phyloP scores from a whole-genome alignment of 2,113 vertebrate genomes.

The Agelaius phoeniceus region DNA sequence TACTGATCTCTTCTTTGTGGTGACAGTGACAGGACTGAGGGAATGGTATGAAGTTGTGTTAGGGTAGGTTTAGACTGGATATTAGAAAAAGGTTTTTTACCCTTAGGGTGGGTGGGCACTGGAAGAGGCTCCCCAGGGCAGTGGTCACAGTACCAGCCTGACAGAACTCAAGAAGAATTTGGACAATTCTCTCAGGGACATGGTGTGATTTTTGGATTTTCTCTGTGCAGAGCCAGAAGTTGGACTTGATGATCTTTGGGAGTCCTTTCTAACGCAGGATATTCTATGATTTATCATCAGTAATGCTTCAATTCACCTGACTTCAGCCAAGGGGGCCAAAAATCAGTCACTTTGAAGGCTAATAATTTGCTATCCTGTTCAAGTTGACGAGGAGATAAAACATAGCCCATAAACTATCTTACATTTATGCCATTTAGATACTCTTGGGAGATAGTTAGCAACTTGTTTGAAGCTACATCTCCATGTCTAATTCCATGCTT shows the following conservation, averaged over 20 bases:
- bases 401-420: neutral
- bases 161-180: neutral
- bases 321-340: neutral
- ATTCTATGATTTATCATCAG: neutral
- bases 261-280: neutral
- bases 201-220: neutral
- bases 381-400: neutral
- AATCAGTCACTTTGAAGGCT: neutral
- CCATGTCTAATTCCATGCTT: neutral
- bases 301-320: neutral
- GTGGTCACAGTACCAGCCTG: too few relatives aligned
- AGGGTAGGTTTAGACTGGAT: neutral
- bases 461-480: neutral
- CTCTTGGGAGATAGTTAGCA: neutral
- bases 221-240: neutral
- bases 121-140: neutral
- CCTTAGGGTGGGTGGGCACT: neutral
- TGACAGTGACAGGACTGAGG: neutral
- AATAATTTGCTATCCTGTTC: neutral
- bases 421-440: neutral
- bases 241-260: neutral
- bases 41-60: neutral
- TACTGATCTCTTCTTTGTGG: too few relatives aligned
- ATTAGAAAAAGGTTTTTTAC: accelerated
- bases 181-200: too few relatives aligned